phyloP scores from a whole-genome alignment of 2,113 vertebrate genomes.

The Coracopsis vasa region DNA sequence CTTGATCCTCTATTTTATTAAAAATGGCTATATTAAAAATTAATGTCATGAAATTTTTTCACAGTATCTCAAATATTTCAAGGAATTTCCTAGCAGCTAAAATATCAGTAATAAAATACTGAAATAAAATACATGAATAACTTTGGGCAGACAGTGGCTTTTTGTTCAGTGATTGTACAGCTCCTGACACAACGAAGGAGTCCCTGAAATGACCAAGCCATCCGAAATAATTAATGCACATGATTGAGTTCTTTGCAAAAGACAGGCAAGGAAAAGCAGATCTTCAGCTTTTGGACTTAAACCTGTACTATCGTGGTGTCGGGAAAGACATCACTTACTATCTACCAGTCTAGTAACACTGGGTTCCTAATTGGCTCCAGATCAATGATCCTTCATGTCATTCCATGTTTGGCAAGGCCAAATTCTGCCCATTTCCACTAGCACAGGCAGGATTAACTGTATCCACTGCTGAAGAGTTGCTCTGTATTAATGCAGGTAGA shows the following conservation, averaged over 20 bases:
- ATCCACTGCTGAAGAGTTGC: accelerated
- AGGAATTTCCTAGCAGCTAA: neutral
- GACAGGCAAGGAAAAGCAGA: neutral
- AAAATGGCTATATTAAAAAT: neutral
- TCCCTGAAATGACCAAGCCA: neutral
- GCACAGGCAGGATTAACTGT: neutral
- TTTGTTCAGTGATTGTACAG: neutral
- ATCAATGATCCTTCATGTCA: neutral
- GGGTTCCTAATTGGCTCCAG: neutral
- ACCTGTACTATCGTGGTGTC: neutral
- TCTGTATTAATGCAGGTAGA: neutral
- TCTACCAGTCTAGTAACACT: neutral
- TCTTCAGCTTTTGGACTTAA: neutral
- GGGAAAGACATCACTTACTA: neutral
- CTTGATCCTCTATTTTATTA: neutral
- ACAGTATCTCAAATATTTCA: neutral
- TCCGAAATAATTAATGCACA: neutral
- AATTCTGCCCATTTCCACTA: neutral
- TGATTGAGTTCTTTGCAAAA: neutral
- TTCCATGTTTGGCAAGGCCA: neutral
- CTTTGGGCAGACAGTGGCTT: neutral
- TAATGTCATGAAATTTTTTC: neutral
- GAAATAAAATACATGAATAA: neutral
- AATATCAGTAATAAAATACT: neutral
- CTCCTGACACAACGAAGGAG: neutral